phyloP scores from a whole-genome alignment of 1,140 invertebrate species.

The Zophobas morio region DNA sequence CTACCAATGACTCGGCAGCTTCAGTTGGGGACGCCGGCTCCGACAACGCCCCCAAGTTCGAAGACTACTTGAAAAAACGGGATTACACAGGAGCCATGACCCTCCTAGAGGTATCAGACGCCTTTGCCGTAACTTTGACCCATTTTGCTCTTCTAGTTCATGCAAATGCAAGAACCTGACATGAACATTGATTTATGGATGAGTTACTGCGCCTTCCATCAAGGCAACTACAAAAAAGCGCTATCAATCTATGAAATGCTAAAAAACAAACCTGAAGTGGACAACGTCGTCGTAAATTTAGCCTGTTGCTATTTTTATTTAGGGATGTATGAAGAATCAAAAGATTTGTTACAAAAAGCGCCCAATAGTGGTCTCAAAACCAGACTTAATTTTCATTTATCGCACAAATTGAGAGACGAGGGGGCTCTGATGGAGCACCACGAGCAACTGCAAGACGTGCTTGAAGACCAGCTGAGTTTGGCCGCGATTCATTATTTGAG shows the following conservation, averaged over 20 bases:
- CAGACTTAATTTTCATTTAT: constrained; percentile 91
- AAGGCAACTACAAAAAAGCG: constrained; percentile 93
- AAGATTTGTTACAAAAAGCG: constrained; percentile 74
- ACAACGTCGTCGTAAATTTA: constrained; percentile 81
- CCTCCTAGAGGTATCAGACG: constrained; percentile 83
- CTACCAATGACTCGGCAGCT: constrained; percentile 47
- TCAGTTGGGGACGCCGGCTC: constrained; percentile 40
- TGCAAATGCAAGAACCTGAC: constrained; percentile 60
- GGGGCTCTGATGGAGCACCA: constrained; percentile 86
- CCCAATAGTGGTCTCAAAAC: constrained; percentile 79
- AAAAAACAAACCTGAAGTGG: constrained; percentile 66
- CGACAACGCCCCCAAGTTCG: constrained; percentile 81
- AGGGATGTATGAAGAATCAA: constrained; percentile 78
- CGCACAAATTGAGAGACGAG: constrained; percentile 94
- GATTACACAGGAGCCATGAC: constrained; percentile 97
- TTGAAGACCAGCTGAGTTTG: constrained; percentile 95
- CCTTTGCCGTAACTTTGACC: constrained; percentile 9
- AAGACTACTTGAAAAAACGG: constrained; percentile 89
- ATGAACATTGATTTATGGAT: constrained; percentile 83
- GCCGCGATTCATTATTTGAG: constrained; percentile 97
- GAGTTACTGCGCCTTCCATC: constrained; percentile 95
- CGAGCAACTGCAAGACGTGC: constrained; percentile 86
- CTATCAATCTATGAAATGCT: constrained; percentile 79
- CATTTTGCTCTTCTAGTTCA: constrained; percentile 61
- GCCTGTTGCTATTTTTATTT: constrained; percentile 97